Evolutionary conservation across 2,113 vertebrate genomes (phyloP), one percentile per base, ranked within the genome.

Genomic region (Pelecanus crispus): DNA sequence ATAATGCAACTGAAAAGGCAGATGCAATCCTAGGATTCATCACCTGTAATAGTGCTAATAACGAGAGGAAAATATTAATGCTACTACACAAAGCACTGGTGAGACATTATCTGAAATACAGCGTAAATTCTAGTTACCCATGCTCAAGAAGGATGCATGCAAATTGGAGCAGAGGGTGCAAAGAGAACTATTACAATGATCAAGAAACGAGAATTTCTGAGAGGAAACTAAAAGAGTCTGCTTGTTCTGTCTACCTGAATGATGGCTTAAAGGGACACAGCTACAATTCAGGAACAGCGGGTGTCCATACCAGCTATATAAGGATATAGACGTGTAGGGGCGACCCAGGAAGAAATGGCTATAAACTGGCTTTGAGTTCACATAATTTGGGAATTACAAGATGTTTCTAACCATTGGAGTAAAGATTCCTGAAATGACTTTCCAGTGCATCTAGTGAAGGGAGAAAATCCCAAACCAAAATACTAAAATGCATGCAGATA

Each of bases 1-100:
- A 93, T 93, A 95, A 96, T 88, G 90, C 95, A 96, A 95, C 93
- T 92, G 95, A 96, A 96, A 97, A 95, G 95, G 87, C 92, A 96
- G 95, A 96, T 88, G 92, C 95, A 95, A 96, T 96, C 92, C 95
- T 93, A 42, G 82, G 82, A 97, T 95, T 96, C 96, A 94, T 95
- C 94, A 93, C 93, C 80, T 74, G 86, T 96, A 97, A 96, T 95
- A 94, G 88, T 83, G 92, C 95, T 97, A 96, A 96, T 96, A 96
- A 94, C 24, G 0, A 90, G 85, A 83, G n/a, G 94, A 93, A 97
- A 96, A 96, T 95, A 97, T 96, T 97, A 97, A 96, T 95, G 94
- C 79, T 81, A n/a, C 92, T 49, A 26, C 68, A 96, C 88, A 96
- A 94, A 96, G 95, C 82, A 40, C 38, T 83, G 75, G 85, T 86